Base-by-base conservation (phyloP, 2,888 invertebrate genomes). In the Parascotia fuliginaria region DNA sequence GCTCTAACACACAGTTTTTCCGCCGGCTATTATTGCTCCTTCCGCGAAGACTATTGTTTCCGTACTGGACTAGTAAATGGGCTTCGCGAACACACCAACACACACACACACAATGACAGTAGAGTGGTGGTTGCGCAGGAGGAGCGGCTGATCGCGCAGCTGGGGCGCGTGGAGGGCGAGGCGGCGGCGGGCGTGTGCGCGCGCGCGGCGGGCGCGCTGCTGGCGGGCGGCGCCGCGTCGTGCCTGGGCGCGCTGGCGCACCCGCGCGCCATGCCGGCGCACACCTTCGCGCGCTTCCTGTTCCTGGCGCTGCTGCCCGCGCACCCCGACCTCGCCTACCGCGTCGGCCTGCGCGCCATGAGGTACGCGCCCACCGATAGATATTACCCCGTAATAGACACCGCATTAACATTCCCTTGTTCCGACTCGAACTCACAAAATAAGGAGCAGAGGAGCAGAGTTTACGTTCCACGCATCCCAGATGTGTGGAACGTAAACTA, bases 211-310 rank as follows among this genome's bases (percentile, higher is more conserved):
- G 88, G 93, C 15, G 94, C 96, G 44, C 87, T 96, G 51, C 87
- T 97, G 14, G 95, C 95, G 73, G 96, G 96, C 34, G 96, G 96
- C 0, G 96, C 96, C 0, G 94, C 95, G 6, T 96, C 96, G 60
- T 96, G 96, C 28, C 92, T 97, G 14, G 96, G 96, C 15, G 84
- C 92, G 12, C 77, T 83, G n/a, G 95, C 96, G 60, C 96, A 96
- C 80, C 95, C 96, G 0, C 95, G 97, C 67, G 96, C 96, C 29
- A 95, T 96, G 63, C 97, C 97, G 12, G 96, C 97, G 93, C 97
- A 97, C 79, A 96, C 96, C 32, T 96, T 96, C 85, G 96, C 97
- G 7, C 84, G 96, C 60, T 97, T 95, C 85, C 92, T 97, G 60
- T 97, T 97, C 90, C 94, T 95, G 22, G 95, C 96, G 16, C 90